Percentiles rank a stretch among this genome's conserved stretches.
Evolutionary conservation across 2,113 vertebrate genomes (phyloP).

Genomic region (Acanthochromis polyacanthus): DNA sequence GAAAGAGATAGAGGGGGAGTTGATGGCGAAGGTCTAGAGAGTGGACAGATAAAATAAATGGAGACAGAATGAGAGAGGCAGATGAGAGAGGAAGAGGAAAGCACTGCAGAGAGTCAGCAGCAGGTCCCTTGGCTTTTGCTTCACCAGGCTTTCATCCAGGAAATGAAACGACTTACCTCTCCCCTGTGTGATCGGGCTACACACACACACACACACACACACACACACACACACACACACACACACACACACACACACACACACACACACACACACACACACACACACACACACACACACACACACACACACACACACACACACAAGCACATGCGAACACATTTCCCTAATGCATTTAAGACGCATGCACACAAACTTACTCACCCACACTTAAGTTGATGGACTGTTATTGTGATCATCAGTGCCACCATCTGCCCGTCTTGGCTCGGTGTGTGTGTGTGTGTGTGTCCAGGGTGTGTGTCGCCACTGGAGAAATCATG

Average conservation of each 20-base stretch:
- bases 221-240: too few relatives aligned
- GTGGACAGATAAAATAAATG: slow-evolving; percentile 39
- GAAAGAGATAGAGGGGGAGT: slow-evolving; percentile 10
- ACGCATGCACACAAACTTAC: slow-evolving; percentile 10
- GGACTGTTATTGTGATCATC: slow-evolving; percentile 41
- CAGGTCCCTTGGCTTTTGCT: slow-evolving; percentile 48
- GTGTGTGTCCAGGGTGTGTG: slow-evolving; percentile 19
- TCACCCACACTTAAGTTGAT: slow-evolving; percentile 22
- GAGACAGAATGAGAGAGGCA: slow-evolving; percentile 8
- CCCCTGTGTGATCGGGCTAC: slow-evolving; percentile 25
- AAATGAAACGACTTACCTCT: slow-evolving; percentile 61
- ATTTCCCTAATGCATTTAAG: neutral
- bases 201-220: slow-evolving; percentile 8
- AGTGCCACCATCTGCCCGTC: slow-evolving; percentile 38
- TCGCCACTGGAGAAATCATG: slow-evolving; percentile 38
- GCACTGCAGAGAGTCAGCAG: slow-evolving; percentile 34
- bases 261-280: slow-evolving; percentile 1
- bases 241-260: neutral
- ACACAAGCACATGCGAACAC: neutral
- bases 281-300: neutral
- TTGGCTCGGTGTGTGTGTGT: neutral
- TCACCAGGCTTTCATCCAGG: slow-evolving; percentile 59
- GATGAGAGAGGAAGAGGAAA: slow-evolving; percentile 16
- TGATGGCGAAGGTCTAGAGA: slow-evolving; percentile 32
- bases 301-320: neutral